These are phyloP conservation scores for Pachycephala philippinensis DNA, from an alignment of 2,113 vertebrate species.

Conservation along the genomic window DNA sequence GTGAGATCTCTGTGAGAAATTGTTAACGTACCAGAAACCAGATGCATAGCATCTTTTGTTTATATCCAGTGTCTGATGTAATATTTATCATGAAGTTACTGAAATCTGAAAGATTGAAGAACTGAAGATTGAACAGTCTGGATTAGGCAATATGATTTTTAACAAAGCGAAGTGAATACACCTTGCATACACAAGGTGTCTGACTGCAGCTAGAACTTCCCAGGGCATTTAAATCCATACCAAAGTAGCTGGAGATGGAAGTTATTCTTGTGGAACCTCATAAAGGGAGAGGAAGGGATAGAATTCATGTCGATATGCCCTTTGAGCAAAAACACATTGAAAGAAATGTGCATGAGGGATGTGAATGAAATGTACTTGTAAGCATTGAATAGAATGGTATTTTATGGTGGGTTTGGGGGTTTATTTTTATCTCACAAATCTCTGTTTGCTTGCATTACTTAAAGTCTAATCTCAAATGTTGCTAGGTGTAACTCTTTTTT, in stretches of 20 bases:
- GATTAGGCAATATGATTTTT: neutral
- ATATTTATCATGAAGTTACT: neutral
- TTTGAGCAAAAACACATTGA: neutral
- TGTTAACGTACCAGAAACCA: neutral
- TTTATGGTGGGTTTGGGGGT: fast-evolving
- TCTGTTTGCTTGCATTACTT: neutral
- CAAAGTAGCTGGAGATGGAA: neutral
- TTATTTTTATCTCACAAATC: neutral
- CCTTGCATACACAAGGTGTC: neutral
- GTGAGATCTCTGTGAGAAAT: neutral
- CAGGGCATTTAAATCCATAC: neutral
- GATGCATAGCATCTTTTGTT: neutral
- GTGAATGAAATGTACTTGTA: neutral
- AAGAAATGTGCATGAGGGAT: neutral
- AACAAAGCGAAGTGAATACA: neutral
- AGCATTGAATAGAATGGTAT: neutral
- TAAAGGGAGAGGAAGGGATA: neutral
- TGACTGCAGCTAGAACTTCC: neutral
- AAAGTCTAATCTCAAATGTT: neutral
- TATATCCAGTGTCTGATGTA: neutral
- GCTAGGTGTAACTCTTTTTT: neutral
- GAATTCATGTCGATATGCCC: neutral
- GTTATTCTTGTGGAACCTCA: neutral
- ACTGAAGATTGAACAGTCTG: neutral
- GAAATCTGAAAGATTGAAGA: neutral